Base-by-base conservation (phyloP, 2,888 invertebrate species). In the Sceliomorpha sp. region DNA sequence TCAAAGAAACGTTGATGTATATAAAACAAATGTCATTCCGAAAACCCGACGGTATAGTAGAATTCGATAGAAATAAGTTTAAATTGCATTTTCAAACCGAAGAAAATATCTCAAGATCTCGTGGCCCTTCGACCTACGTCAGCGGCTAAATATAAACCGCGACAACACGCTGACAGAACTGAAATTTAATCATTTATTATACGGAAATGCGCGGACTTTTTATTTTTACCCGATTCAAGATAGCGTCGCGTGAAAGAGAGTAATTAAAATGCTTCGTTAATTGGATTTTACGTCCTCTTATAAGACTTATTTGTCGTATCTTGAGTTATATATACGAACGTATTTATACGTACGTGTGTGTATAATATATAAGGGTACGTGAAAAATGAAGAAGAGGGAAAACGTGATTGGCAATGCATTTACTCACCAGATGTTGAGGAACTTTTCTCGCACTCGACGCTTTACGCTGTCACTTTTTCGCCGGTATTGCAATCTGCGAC, bases 391-490 rank as follows among this genome's bases (percentile, higher is more conserved):
- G 3, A 6, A 14, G 13, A 20, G n/a, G 36, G 10, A 1, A 42
- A 47, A 13, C 15, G 36, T 12, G 8, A 10, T 26, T 1, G 13
- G 36, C 27, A 10, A 32, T 8, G n/a, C 32, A 15, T 10, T 34
- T 64, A 88, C 90, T 90, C 82, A 92, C 92, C 91, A 91, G 77
- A 92, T 92, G 82, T 90, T 90, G 70, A 90, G 86, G 82, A 92
- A 92, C 85, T 91, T 91, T 79, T 91, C 90, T 70, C 91, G 90
- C 51, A 92, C 91, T 66, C 89, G 88, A 76, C 90, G 90, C 80
- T 91, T 91, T 51, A 91, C 89, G 32, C 90, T 90, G 82, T 92
- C 91, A 75, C 91, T 91, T 80, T 91, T 91, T 66, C 92, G 88
- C 62, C 91, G 89, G 83, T 91, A 91, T 81, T 91, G 91, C 73